Conservation (phyloP, 2,888 invertebrate species). For the Ornithoptera alexandrae region DNA sequence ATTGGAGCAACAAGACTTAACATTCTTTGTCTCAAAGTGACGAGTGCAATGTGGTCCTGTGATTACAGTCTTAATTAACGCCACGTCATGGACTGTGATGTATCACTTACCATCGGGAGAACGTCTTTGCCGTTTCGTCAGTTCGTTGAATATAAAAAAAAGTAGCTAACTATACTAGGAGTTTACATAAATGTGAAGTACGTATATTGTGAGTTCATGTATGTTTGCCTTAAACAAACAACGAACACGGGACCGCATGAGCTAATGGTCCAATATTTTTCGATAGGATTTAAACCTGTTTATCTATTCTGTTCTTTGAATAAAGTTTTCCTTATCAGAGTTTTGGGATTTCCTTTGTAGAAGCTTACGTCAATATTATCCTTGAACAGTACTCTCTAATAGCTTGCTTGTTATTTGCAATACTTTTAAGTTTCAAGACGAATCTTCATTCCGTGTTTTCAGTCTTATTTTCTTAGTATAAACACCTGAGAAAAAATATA, state of each 20-base stretch:
- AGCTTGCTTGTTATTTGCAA: not conserved
- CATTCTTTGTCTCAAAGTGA: no score
- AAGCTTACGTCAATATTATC: not conserved
- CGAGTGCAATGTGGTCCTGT: no score
- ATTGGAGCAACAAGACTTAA: no score
- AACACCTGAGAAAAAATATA: no score
- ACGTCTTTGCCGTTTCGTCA: no score
- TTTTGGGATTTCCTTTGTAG: slow-evolving; percentile 4
- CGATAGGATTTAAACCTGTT: not conserved
- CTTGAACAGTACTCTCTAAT: slow-evolving; percentile 7
- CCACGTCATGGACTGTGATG: no score
- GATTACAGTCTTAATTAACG: no score
- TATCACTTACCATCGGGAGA: no score
- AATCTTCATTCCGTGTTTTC: not conserved
- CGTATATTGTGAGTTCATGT: slow-evolving; percentile 4
- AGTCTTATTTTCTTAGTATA: no score
- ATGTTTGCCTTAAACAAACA: slow-evolving; percentile 15
- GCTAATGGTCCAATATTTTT: slow-evolving; percentile 1
- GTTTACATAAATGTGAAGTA: not conserved
- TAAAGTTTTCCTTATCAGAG: slow-evolving; percentile 10
- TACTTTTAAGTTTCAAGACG: not conserved
- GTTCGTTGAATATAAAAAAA: no score
- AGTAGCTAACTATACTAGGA: not conserved
- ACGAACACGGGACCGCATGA: slow-evolving; percentile 2
- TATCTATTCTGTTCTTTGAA: slow-evolving; percentile 1